Evolutionary conservation across 2,797 vertebrate genomes (phyloP).

Genomic region (Poeciliopsis turneri): DNA sequence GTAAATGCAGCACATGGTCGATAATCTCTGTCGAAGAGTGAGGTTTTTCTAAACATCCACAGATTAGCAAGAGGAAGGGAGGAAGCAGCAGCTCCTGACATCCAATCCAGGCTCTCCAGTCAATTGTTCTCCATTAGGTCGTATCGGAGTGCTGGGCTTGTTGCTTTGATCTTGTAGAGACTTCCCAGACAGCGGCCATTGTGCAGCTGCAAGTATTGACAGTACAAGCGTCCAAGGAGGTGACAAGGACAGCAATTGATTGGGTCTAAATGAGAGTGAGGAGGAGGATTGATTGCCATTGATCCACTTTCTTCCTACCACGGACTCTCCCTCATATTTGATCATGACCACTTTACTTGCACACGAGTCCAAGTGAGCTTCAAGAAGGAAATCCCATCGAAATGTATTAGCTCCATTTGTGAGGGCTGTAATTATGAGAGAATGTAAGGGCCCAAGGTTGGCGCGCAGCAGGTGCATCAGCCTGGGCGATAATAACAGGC

Average conservation of each 20-base stretch:
- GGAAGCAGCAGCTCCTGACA: conserved; percentile 22
- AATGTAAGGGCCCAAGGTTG: conserved; percentile 71
- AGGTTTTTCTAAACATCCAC: conserved; percentile 30
- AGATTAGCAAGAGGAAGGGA: conserved; percentile 25
- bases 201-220: conserved; percentile 59
- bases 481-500: conserved; percentile 61
- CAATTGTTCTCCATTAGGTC: conserved; percentile 66
- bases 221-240: conserved; percentile 57
- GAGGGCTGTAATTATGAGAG: conserved; percentile 72
- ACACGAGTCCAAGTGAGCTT: conserved; percentile 59
- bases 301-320: conserved; percentile 63
- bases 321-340: conserved; percentile 68
- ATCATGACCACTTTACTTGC: conserved; percentile 74
- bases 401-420: conserved; percentile 69
- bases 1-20: conserved; percentile 29
- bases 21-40: conserved; percentile 38
- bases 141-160: conserved; percentile 39
- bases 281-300: conserved; percentile 72
- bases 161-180: conserved; percentile 55
- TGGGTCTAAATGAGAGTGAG: conserved; percentile 76
- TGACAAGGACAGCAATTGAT: conserved; percentile 78
- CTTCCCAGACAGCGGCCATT: conserved; percentile 37
- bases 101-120: conserved; percentile 31
- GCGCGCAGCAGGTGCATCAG: conserved; percentile 66
- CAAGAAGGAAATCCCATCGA: conserved; percentile 60